These are phyloP conservation scores for Enteromius argenteus DNA, from an alignment of 2,797 vertebrate genomes.

Conservation along the genomic window DNA sequence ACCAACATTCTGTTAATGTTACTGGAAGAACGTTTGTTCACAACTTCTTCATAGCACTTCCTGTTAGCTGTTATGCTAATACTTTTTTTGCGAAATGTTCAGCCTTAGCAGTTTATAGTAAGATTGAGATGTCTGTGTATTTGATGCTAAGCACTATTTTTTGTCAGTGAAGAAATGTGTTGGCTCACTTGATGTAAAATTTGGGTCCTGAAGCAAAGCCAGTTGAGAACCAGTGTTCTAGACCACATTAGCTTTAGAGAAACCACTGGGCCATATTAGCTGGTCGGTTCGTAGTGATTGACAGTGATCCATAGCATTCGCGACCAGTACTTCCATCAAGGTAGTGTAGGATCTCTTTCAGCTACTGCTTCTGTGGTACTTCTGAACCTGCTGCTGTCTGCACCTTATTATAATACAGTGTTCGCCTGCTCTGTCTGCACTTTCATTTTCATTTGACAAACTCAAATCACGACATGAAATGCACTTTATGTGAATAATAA, in stretches of 20 bases:
- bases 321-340: conserved; percentile 10
- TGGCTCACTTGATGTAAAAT: neutral
- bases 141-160: neutral
- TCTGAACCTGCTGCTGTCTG: conserved; percentile 46
- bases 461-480: conserved; percentile 69
- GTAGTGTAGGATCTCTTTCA: conserved; percentile 37
- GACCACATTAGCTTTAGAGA: conserved; percentile 22
- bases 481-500: conserved; percentile 76
- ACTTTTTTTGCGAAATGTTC: neutral
- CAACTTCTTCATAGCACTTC: neutral
- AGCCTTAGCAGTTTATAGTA: neutral
- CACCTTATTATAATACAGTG: conserved; percentile 56
- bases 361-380: conserved; percentile 62
- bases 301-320: conserved; percentile 33
- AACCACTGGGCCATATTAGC: conserved; percentile 23
- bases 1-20: neutral
- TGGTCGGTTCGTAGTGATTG: conserved; percentile 35
- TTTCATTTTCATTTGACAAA: conserved; percentile 66
- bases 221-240: conserved; percentile 36
- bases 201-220: conserved; percentile 1
- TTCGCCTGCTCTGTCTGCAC: conserved; percentile 56
- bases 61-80: neutral
- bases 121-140: neutral
- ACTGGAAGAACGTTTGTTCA: neutral
- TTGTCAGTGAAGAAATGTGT: neutral